Percentiles rank a stretch among this genome's conserved stretches.
These are phyloP conservation scores for Philypnodon macrostomus DNA, from an alignment of 2,797 vertebrate species.

Conservation along the genomic window DNA sequence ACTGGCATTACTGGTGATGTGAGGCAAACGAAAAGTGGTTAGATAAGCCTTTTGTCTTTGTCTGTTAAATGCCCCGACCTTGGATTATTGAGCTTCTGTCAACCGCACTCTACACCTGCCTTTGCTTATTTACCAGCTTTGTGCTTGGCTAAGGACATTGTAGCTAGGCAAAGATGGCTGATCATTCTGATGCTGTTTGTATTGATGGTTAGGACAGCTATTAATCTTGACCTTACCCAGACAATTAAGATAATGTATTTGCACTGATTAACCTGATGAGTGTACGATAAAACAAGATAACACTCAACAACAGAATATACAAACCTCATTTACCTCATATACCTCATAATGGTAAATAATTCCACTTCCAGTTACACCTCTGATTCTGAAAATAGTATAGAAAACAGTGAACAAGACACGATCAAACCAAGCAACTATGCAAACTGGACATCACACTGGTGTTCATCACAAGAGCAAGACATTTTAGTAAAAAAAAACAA, in stretches of 20 bases:
- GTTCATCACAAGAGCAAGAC: background rate
- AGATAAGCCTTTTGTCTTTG: constrained; percentile 73
- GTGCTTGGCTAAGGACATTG: constrained; percentile 50
- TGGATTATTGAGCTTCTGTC: constrained; percentile 70
- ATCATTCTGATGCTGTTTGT: constrained; percentile 38
- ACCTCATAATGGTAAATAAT: too few relatives aligned
- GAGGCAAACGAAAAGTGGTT: constrained; percentile 58
- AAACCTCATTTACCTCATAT: too few relatives aligned
- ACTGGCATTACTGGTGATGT: constrained; percentile 50
- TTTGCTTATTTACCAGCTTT: constrained; percentile 54
- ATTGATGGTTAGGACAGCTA: constrained; percentile 29
- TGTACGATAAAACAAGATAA: constrained; percentile 11
- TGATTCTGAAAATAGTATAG: too few relatives aligned
- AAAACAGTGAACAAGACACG: too few relatives aligned
- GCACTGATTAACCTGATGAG: constrained; percentile 27
- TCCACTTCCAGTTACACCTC: too few relatives aligned
- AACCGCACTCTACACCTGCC: constrained; percentile 26
- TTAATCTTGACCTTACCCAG: constrained; percentile 41
- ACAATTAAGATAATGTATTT: constrained; percentile 11
- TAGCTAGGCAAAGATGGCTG: constrained; percentile 28
- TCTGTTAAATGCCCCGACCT: constrained; percentile 70
- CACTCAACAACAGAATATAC: too few relatives aligned
- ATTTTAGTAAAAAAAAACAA: background rate
- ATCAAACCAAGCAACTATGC: too few relatives aligned
- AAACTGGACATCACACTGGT: too few relatives aligned